Evolutionary conservation across 2,113 vertebrate genomes (phyloP).

Genomic region (Sturnus vulgaris): DNA sequence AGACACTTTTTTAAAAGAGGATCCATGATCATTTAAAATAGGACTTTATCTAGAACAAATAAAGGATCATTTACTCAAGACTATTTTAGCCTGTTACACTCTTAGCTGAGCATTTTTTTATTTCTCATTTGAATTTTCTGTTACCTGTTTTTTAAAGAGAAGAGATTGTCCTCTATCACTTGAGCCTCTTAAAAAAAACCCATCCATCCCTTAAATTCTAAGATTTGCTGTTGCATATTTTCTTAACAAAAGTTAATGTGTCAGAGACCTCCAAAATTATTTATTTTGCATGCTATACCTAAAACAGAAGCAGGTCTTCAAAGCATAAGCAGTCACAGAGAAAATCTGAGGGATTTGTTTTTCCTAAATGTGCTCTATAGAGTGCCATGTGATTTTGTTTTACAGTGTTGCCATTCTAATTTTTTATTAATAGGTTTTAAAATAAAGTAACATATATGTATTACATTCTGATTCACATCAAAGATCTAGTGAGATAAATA

Average conservation of each 20-base stretch:
- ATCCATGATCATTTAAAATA: neutral
- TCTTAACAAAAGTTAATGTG: neutral
- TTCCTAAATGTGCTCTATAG: neutral
- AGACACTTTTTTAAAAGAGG: neutral
- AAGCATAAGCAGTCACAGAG: neutral
- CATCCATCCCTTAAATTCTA: neutral
- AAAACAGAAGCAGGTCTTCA: neutral
- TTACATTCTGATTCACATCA: neutral
- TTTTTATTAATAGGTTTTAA: neutral
- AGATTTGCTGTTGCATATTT: neutral
- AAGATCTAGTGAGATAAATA: neutral
- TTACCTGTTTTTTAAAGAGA: neutral
- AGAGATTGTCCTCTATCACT: neutral
- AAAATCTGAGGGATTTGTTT: neutral
- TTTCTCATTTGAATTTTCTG: neutral
- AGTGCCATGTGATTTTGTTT: neutral
- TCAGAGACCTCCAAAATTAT: neutral
- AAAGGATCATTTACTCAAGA: neutral
- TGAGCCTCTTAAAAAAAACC: neutral
- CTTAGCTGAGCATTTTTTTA: neutral
- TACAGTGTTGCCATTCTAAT: neutral
- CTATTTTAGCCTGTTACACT: neutral
- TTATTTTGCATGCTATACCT: neutral
- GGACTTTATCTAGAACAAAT: neutral
- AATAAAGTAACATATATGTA: neutral